A percentile compares a stretch with the other conserved stretches of the same genome.
These are phyloP conservation scores for Gallinago paraguaiae DNA, from an alignment of 2,113 vertebrate genomes.

Conservation along the genomic window DNA sequence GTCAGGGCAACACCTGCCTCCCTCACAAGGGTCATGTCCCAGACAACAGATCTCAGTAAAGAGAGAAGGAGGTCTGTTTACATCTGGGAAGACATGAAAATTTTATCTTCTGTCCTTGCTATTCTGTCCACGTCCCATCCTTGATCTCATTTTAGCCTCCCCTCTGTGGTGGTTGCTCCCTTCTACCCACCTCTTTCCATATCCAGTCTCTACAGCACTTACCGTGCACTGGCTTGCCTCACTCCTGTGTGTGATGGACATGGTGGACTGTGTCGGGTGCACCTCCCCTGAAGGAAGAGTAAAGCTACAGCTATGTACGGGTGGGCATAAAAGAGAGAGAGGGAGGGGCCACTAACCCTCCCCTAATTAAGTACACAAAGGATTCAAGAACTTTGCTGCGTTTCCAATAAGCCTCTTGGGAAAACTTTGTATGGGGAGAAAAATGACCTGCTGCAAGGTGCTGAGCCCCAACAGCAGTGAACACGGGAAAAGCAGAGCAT, in stretches of 20 bases:
- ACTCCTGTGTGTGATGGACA: constrained; percentile 70
- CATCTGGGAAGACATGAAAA: background rate
- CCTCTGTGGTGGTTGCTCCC: background rate
- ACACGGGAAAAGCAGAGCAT: background rate
- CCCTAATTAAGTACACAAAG: background rate
- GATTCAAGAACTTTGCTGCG: background rate
- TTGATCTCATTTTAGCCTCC: background rate
- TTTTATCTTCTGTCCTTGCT: background rate
- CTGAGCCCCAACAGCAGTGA: background rate
- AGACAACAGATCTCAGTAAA: background rate
- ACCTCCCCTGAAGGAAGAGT: constrained; percentile 61
- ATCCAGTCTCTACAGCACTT: background rate
- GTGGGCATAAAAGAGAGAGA: background rate
- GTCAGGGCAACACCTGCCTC: background rate
- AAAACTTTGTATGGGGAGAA: background rate
- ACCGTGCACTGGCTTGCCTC: constrained; percentile 77
- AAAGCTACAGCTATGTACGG: background rate
- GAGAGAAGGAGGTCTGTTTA: background rate
- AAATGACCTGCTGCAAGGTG: background rate
- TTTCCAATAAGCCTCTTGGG: background rate
- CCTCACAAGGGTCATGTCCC: background rate
- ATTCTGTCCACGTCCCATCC: background rate
- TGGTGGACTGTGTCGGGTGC: constrained; percentile 39
- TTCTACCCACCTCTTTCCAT: background rate
- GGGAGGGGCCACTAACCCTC: background rate